phyloP scores from a whole-genome alignment of 2,888 invertebrate genomes.

The Conistra vaccinii region DNA sequence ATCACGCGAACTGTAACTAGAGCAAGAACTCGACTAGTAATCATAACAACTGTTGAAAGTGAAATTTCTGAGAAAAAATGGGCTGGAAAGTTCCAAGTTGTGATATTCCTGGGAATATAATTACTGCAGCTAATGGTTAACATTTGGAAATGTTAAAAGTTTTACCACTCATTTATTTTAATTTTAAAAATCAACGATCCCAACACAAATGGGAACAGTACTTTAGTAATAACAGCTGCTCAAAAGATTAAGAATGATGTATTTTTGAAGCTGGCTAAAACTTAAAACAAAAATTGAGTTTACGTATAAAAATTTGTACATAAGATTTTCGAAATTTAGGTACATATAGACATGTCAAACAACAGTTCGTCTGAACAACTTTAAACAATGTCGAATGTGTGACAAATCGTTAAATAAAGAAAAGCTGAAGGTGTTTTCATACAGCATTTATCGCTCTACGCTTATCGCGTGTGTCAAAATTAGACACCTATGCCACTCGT shows the following conservation, averaged over 20 bases:
- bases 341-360: neutral
- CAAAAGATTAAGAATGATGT: neutral
- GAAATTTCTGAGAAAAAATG: conserved; percentile 40
- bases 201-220: too few relatives aligned
- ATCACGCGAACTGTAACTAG: conserved; percentile 43
- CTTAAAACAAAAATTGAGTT: too few relatives aligned
- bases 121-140: neutral
- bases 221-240: too few relatives aligned
- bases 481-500: conserved; percentile 37
- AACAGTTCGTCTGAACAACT: too few relatives aligned
- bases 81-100: neutral
- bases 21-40: conserved; percentile 51
- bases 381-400: neutral
- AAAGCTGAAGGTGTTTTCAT: neutral
- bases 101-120: neutral
- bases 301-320: too few relatives aligned
- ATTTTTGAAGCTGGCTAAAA: neutral
- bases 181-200: too few relatives aligned
- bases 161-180: too few relatives aligned
- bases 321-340: too few relatives aligned
- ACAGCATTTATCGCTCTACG: neutral
- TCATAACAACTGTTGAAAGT: conserved; percentile 46
- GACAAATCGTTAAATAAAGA: neutral
- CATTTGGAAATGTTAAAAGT: neutral
- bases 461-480: conserved; percentile 26